Evolutionary conservation across 2,888 invertebrate genomes (phyloP), one percentile per base, ranked within the genome.

Genomic region (Chrysopilus asiliformis): DNA sequence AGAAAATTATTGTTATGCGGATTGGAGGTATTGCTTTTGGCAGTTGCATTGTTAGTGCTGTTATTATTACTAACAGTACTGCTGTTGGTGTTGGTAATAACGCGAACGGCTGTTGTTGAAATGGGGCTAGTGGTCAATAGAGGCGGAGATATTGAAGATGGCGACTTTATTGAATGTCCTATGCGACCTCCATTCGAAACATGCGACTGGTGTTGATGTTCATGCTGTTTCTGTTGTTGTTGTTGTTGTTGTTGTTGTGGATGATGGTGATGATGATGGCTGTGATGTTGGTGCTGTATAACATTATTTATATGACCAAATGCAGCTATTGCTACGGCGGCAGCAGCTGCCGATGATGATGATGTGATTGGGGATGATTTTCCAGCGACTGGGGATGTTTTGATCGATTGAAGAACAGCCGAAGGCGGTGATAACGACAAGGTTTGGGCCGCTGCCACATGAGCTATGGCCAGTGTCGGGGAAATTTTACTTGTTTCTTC

Each of bases 11-110:
- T 6, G 7, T 17, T 38, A 40, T 16, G 43, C 39, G 26, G 43
- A 40, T 20, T 8, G 43, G 39, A 30, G 39, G 37, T 34, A 41
- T 32, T n/a, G 43, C 37, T 31, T 38, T 19, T 4, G 37, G 39
- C 10, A 34, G 39, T 18, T n/a, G n/a, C n/a, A 39, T 37, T 14
- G 36, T 34, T 15, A n/a, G 9, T 9, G 22, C 10, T 22, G 22
- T 22, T 22, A 22, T 22, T 22, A 22, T 6, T 22, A 10, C 6
- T 22, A 10, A 22, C 10, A 22, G 6, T 9, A 22, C 10, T 22
- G 22, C n/a, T n/a, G n/a, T n/a, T n/a, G n/a, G n/a, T n/a, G n/a
- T n/a, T n/a, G n/a, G n/a, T n/a, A n/a, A n/a, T n/a, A n/a, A n/a
- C n/a, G n/a, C n/a, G n/a, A n/a, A n/a, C n/a, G n/a, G n/a, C n/a